Conservation (phyloP, 2,113 vertebrate species). For the Gnathonemus echidnorhynchus region DNA sequence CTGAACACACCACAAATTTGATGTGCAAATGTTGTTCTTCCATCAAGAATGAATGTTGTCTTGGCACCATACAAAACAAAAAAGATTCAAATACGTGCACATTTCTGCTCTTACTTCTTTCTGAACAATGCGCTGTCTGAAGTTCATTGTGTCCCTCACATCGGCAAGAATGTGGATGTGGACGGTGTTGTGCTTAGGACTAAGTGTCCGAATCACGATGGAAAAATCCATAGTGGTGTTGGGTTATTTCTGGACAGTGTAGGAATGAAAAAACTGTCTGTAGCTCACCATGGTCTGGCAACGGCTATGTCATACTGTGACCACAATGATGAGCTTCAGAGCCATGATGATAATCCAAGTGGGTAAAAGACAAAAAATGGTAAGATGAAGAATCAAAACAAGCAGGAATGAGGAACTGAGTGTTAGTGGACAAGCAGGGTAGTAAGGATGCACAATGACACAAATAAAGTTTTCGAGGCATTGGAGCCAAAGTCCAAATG, state of each 20-base stretch:
- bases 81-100: background rate
- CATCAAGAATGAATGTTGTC: background rate
- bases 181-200: conserved; percentile 22
- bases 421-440: background rate
- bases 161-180: conserved; percentile 22
- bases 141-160: background rate
- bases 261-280: conserved; percentile 9
- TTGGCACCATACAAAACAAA: background rate
- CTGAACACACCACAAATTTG: background rate
- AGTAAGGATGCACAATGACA: background rate
- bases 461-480: background rate
- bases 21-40: background rate
- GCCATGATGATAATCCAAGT: background rate
- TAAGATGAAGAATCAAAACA: background rate
- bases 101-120: background rate
- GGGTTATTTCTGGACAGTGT: conserved; percentile 48
- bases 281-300: conserved; percentile 34
- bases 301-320: conserved; percentile 35
- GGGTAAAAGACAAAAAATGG: background rate
- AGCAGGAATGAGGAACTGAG: background rate
- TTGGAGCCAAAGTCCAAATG: background rate
- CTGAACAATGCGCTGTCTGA: background rate
- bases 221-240: conserved; percentile 65
- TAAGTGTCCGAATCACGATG: conserved; percentile 44
- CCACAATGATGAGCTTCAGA: conserved; percentile 28